Conservation (phyloP, 2,888 invertebrate genomes). For the Hartigia nigra region DNA sequence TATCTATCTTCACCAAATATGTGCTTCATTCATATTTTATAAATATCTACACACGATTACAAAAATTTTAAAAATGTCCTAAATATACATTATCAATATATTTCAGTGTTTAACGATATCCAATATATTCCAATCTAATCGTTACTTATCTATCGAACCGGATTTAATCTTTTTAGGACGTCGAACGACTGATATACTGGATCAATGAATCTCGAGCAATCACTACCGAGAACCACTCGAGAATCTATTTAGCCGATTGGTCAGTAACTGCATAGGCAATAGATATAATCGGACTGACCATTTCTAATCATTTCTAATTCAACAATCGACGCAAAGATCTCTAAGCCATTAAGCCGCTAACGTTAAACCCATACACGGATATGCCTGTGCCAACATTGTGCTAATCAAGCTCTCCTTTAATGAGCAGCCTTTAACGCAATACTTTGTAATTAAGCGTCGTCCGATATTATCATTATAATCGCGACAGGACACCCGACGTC, state of each 20-base stretch:
- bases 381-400: not conserved
- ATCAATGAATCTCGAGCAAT: not conserved
- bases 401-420: not conserved
- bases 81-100: not conserved
- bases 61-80: too few relatives aligned
- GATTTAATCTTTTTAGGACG: not conserved
- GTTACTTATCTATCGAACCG: not conserved
- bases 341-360: not conserved
- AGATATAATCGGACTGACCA: not conserved
- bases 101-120: not conserved
- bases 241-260: not conserved
- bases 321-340: not conserved
- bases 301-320: not conserved
- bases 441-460: not conserved
- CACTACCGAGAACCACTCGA: not conserved
- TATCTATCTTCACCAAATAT: too few relatives aligned
- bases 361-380: not conserved
- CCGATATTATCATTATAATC: not conserved
- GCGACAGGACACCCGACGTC: not conserved
- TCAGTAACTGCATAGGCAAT: not conserved
- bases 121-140: not conserved
- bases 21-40: too few relatives aligned
- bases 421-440: not conserved
- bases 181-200: not conserved
- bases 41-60: too few relatives aligned